Evolutionary conservation across 2,888 invertebrate genomes (phyloP), one percentile per base, ranked within the genome.

Genomic region (Zygothrica quintamaculata): DNA sequence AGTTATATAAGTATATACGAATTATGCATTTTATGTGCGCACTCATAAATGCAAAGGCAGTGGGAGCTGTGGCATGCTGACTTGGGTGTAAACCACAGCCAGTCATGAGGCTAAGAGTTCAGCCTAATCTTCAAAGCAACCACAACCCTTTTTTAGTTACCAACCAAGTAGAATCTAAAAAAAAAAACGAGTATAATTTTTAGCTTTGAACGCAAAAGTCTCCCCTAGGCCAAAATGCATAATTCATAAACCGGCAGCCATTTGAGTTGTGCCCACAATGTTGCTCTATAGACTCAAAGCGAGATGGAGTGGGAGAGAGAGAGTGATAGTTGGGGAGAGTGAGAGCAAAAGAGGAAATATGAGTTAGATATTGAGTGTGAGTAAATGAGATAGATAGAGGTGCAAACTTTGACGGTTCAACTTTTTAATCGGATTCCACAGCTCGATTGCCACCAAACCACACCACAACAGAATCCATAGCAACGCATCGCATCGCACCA

Each of bases 381-480:
- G 22, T 36, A 37, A 12, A 43, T 43, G 12, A 46, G 57, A 42
- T 15, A 40, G 40, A 15, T n/a, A 43, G 13, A 29, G 25, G 13
- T 47, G 51, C 31, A 65, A 86, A 82, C 84, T 82, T 80, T 84
- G 81, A 75, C 70, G 82, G 74, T 52, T 84, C 53, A 82, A 86
- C 76, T 82, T 82, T 86, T 77, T 77, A 82, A 86, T 80, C 84
- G 81, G 81, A 86, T 86, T 86, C 81, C 65, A 8, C 25, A 65
- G 65, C 80, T 65, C 82, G 68, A 85, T 82, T 76, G 70, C 86
- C 65, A 65, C 56, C 65, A 59, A 72, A 65, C 67, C 67, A 53
- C 53, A 42, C 39, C 47, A 55, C 46, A 40, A 33, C 61, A 37
- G 13, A 47, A 33, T 40, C 33, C 18, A 22, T 22, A 2, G 57